Percentiles rank a stretch among this genome's conserved stretches.
Evolutionary conservation across 1,140 invertebrate genomes (phyloP).

Genomic region (Cherax destructor): DNA sequence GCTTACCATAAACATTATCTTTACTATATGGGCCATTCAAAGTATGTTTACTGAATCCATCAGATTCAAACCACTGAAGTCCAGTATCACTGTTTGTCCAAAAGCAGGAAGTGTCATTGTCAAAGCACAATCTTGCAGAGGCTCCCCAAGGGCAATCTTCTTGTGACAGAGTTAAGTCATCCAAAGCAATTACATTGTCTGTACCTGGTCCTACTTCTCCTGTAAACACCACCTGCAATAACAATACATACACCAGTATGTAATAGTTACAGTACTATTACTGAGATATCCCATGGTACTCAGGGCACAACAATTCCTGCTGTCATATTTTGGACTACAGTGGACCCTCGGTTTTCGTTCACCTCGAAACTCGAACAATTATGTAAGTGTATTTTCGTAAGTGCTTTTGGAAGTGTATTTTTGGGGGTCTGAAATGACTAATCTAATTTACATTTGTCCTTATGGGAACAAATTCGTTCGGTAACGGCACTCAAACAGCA

Average conservation of each 20-base stretch:
- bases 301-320: too few relatives aligned
- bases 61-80: slow-evolving; percentile 49
- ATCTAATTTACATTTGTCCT: too few relatives aligned
- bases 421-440: too few relatives aligned
- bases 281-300: too few relatives aligned
- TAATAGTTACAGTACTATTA: too few relatives aligned
- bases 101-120: slow-evolving; percentile 28
- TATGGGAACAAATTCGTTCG: too few relatives aligned
- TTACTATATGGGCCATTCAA: slow-evolving; percentile 41
- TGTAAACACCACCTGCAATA: slow-evolving; percentile 35
- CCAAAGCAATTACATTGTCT: slow-evolving; percentile 28
- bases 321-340: too few relatives aligned
- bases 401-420: too few relatives aligned
- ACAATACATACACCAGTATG: neutral
- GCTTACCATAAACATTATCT: neutral
- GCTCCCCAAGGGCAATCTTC: neutral
- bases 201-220: slow-evolving; percentile 32
- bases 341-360: too few relatives aligned
- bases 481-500: too few relatives aligned
- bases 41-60: slow-evolving; percentile 5
- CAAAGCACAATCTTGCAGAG: slow-evolving; percentile 2
- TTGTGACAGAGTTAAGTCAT: slow-evolving; percentile 24
- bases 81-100: slow-evolving; percentile 32
- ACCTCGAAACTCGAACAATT: too few relatives aligned
- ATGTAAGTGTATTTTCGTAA: too few relatives aligned